Conservation (phyloP, 2,113 vertebrate species). For the Microtus oregoni region DNA sequence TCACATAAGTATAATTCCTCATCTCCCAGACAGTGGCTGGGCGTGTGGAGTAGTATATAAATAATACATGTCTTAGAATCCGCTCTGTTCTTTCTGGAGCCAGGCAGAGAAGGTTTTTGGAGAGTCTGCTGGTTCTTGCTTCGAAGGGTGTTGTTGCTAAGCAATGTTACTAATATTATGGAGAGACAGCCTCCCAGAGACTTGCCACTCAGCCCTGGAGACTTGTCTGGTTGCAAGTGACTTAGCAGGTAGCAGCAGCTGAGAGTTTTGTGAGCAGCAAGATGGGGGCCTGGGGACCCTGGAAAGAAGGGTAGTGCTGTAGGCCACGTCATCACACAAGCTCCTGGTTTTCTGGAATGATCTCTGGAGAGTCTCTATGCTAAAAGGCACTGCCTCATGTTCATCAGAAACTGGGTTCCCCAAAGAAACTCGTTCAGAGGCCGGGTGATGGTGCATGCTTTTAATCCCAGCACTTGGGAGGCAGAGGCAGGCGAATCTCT, state of each 20-base stretch:
- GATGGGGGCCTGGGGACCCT: neutral
- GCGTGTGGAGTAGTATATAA: constrained; percentile 59
- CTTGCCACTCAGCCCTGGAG: constrained; percentile 53
- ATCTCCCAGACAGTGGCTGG: neutral
- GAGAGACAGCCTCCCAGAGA: constrained; percentile 63
- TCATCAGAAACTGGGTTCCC: constrained; percentile 34
- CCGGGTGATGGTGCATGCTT: neutral
- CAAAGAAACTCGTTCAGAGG: constrained; percentile 4
- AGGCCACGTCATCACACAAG: neutral
- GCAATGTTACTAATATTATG: constrained; percentile 78
- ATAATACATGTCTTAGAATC: constrained; percentile 67
- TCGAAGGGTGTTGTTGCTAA: constrained; percentile 79
- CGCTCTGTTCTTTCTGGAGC: constrained; percentile 59
- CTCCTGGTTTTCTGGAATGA: neutral
- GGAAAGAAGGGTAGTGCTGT: neutral
- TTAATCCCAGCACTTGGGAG: neutral
- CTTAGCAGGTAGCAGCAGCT: constrained; percentile 19
- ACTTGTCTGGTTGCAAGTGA: constrained; percentile 26
- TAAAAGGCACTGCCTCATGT: neutral
- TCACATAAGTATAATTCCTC: constrained; percentile 7
- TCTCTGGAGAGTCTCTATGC: neutral
- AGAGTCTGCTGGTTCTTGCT: constrained; percentile 64
- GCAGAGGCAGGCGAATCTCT: neutral
- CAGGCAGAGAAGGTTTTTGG: constrained; percentile 70
- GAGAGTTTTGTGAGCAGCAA: neutral